Evolutionary conservation across 2,113 vertebrate genomes (phyloP), one percentile per base, ranked within the genome.

Genomic region (Gavia stellata): DNA sequence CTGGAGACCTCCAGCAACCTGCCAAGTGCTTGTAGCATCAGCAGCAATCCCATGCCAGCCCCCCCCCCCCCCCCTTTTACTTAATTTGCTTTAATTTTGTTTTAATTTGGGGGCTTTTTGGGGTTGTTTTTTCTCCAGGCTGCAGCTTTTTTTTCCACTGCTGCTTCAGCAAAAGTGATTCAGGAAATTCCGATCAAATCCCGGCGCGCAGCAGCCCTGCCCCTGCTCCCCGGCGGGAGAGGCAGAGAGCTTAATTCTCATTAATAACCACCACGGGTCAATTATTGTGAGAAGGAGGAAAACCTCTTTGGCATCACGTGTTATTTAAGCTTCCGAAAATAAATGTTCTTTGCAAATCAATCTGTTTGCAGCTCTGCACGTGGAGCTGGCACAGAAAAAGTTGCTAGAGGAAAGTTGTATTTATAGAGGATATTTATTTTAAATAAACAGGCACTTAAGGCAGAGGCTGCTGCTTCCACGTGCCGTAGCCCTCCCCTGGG

Each of bases 181-280:
- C 97, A 97, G 96, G 97, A 96, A 97, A 97, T 97, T 94, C 96
- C 67, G 3, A 78, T 36, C 36, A 71, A 93, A 92, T 87, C 93
- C 91, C 12, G 3, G 63, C 18, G 6, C 12, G 5, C 89, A 83
- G 77, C 86, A 71, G 82, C 87, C 73, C 79, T 93, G 94, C 92
- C 88, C 86, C 70, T 56, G 94, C 78, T 92, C 86, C 87, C 65
- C 0, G 2, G 72, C 12, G 0, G 72, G 91, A 94, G 78, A 86
- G 91, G 28, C 96, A 25, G 19, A 21, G 87, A 58, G 80, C 87
- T 95, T 92, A 94, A 71, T 96, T 88, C 95, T 95, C 91, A 95
- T 96, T 95, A 96, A 95, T 86, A 86, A 94, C 80, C 71, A 90
- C 85, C 93, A 45, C 4, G 14, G 93, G 92, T 86, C 94, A 75